Evolutionary conservation across 1,140 invertebrate genomes (phyloP).

Genomic region (Rhagoletis pomonella): DNA sequence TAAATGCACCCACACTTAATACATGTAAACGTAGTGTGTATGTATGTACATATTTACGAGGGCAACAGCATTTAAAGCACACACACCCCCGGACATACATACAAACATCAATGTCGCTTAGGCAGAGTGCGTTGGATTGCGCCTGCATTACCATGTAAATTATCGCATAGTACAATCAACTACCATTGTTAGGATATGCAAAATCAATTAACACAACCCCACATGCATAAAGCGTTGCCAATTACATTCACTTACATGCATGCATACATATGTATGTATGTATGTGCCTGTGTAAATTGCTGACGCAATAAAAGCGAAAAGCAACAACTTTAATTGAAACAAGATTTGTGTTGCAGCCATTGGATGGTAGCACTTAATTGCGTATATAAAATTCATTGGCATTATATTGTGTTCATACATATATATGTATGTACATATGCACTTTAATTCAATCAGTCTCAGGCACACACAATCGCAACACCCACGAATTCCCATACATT

Average conservation of each 20-base stretch:
- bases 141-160: slow-evolving; percentile 11
- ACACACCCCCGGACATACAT: background rate
- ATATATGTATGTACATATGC: background rate
- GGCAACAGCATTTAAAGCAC: background rate
- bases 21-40: background rate
- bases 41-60: background rate
- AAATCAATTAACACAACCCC: slow-evolving; percentile 38
- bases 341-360: background rate
- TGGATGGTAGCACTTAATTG: slow-evolving; percentile 25
- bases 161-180: slow-evolving; percentile 41
- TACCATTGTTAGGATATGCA: slow-evolving; percentile 50
- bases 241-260: background rate
- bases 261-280: background rate
- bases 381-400: slow-evolving; percentile 41
- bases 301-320: background rate
- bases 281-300: background rate
- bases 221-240: background rate
- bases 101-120: background rate
- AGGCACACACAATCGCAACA: background rate
- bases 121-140: background rate
- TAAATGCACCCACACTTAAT: slow-evolving; percentile 7
- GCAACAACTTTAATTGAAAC: background rate
- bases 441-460: slow-evolving; percentile 7
- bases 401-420: background rate
- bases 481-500: slow-evolving; percentile 34